Percentiles rank a stretch among this genome's conserved stretches.
phyloP scores from a whole-genome alignment of 2,797 vertebrate genomes.

The Enteromius fasciolatus region DNA sequence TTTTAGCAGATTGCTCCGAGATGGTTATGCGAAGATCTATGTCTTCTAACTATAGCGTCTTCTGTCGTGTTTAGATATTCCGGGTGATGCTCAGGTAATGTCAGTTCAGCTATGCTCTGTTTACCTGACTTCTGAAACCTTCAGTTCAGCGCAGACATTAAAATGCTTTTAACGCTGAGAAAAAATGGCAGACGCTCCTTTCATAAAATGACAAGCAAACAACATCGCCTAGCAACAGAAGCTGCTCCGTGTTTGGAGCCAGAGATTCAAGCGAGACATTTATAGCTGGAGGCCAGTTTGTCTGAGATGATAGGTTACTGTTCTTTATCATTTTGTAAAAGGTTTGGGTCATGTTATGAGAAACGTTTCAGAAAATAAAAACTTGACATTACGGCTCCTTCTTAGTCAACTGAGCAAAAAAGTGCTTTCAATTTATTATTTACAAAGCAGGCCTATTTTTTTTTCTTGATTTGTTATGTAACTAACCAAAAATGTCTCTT shows the following conservation, averaged over 20 bases:
- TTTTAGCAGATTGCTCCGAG: background rate
- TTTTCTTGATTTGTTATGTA: too few relatives aligned
- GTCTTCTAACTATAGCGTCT: conserved; percentile 9
- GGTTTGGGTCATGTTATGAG: conserved; percentile 44
- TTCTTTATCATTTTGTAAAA: conserved; percentile 37
- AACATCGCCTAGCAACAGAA: conserved; percentile 71
- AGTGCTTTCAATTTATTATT: background rate
- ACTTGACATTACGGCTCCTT: background rate
- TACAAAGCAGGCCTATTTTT: too few relatives aligned
- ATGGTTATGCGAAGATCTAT: background rate
- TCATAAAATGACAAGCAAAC: conserved; percentile 57
- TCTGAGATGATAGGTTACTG: conserved; percentile 47
- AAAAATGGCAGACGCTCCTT: conserved; percentile 56
- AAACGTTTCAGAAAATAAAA: conserved; percentile 6
- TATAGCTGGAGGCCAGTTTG: conserved; percentile 45
- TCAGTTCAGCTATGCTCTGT: conserved; percentile 46
- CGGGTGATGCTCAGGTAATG: conserved; percentile 34
- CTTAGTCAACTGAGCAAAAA: background rate
- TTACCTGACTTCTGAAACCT: conserved; percentile 62
- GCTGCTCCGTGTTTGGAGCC: conserved; percentile 31
- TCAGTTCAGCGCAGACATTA: conserved; percentile 71
- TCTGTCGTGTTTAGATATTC: conserved; percentile 17
- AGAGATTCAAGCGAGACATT: conserved; percentile 37
- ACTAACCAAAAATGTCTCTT: too few relatives aligned
- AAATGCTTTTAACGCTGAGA: conserved; percentile 65